Percentiles rank a stretch among this genome's conserved stretches.
These are phyloP conservation scores for Caenorhabditis remanei DNA, from an alignment of 1,140 invertebrate genomes.

Conservation along the genomic window DNA sequence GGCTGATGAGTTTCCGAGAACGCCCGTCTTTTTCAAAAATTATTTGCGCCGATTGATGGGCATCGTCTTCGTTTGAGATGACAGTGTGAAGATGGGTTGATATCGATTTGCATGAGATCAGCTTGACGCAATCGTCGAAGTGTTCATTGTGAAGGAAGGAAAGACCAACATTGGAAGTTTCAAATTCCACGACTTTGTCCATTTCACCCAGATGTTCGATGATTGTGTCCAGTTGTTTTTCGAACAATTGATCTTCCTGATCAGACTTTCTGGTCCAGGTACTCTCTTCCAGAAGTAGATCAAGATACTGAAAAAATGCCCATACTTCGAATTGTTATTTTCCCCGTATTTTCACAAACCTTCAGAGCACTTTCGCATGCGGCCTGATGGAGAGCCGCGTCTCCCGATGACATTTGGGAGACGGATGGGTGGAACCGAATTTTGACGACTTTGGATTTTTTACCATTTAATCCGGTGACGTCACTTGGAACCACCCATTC, in stretches of 20 bases:
- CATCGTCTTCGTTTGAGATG: conserved; percentile 34
- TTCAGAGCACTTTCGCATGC: conserved; percentile 32
- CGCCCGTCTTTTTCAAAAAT: conserved; percentile 8
- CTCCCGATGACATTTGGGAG: conserved; percentile 34
- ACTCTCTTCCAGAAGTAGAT: conserved; percentile 36
- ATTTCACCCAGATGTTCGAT: conserved; percentile 17
- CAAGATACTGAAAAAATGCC: conserved; percentile 22
- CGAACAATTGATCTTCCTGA: conserved; percentile 14
- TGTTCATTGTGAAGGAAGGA: conserved; percentile 15
- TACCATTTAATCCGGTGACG: conserved; percentile 40
- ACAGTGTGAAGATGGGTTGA: conserved; percentile 35
- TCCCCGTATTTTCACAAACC: background rate
- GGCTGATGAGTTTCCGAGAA: conserved; percentile 4
- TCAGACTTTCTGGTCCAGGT: conserved; percentile 20
- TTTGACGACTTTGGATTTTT: conserved; percentile 39
- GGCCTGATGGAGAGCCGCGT: conserved; percentile 38
- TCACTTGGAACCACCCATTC: conserved; percentile 46
- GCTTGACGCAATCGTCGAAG: conserved; percentile 33
- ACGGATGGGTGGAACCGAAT: conserved; percentile 35
- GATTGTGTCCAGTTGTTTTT: conserved; percentile 16
- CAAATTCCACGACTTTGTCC: conserved; percentile 36
- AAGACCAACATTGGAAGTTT: background rate
- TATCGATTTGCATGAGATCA: conserved; percentile 53
- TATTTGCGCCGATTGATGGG: conserved; percentile 27
- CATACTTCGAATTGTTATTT: background rate